phyloP scores from a whole-genome alignment of 2,888 invertebrate species.

The Neoscelio sp. region DNA sequence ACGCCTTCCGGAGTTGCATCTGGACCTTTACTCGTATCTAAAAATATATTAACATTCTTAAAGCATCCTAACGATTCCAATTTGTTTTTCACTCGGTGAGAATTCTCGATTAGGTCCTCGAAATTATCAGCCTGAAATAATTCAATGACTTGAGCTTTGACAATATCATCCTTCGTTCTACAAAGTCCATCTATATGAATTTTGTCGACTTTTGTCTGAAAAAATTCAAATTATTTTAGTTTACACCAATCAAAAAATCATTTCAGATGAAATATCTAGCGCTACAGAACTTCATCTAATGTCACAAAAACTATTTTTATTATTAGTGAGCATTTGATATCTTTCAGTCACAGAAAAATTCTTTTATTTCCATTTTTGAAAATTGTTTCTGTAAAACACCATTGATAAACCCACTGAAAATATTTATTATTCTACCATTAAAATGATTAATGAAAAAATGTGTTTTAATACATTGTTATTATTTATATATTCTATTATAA shows the following conservation, averaged over 20 bases:
- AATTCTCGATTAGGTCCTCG: slow-evolving; percentile 90
- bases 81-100: slow-evolving; percentile 88
- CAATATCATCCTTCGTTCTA: slow-evolving; percentile 95
- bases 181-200: slow-evolving; percentile 93
- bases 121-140: slow-evolving; percentile 94
- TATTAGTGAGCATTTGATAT: no score
- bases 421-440: no score
- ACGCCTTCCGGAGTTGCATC: slow-evolving; percentile 91
- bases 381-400: no score
- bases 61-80: slow-evolving; percentile 95
- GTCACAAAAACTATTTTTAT: no score
- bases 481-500: no score
- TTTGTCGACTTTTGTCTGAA: slow-evolving; percentile 91
- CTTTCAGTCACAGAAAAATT: no score
- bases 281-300: no score
- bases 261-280: not conserved
- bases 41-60: slow-evolving; percentile 91
- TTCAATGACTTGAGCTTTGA: slow-evolving; percentile 90
- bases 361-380: no score
- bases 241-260: slow-evolving; percentile 8
- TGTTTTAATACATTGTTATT: no score
- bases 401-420: no score
- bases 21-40: slow-evolving; percentile 93
- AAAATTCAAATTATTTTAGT: not conserved
- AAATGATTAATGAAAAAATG: no score